Evolutionary conservation across 2,888 invertebrate genomes (phyloP), one percentile per base, ranked within the genome.

Genomic region (Miltochrista miniata): DNA sequence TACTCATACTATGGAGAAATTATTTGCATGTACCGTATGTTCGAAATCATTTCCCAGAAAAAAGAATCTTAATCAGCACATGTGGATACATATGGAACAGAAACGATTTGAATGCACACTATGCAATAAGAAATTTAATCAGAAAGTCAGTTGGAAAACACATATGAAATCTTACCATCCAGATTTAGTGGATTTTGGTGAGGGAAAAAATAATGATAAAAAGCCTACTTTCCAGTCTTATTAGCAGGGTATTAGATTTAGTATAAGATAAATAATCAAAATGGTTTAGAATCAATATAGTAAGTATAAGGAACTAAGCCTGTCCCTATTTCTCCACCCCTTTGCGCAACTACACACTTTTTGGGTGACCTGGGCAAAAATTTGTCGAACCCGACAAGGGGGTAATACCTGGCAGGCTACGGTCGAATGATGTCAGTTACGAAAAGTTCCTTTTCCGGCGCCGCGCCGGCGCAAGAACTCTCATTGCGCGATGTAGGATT

Each of bases 1-100:
- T 4, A 87, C 89, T 0, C 93, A 93, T 59, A 92, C 93, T 4
- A 88, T 90, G 58, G 93, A 92, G 51, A 92, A 90, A 46, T 70
- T 85, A 0, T 91, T 85, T 37, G 81, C 86, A 0, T 93, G 93
- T 61, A 82, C 87, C 0, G 82, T 90, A 0, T 93, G 93, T 54
- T 72, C 82, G 0, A 91, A 90, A 64, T 72, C 81, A 1, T 91
- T 89, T 57, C 77, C 90, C 1, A 73, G 87, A 8, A 86, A 87
- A 62, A 88, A 88, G 67, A 87, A 86, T 64, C 66, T 91, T 29
- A 70, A 66, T 0, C 88, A 89, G 52, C 91, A 91, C 54, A 83
- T 88, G 83, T 89, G 89, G 87, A 85, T 88, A 10, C 90, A 90
- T 50, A 87, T 80, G 57, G 88, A 87, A 39, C 68, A 81, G 7